These are phyloP conservation scores for Tribolium freemani DNA, from an alignment of 2,888 invertebrate genomes.

Conservation along the genomic window DNA sequence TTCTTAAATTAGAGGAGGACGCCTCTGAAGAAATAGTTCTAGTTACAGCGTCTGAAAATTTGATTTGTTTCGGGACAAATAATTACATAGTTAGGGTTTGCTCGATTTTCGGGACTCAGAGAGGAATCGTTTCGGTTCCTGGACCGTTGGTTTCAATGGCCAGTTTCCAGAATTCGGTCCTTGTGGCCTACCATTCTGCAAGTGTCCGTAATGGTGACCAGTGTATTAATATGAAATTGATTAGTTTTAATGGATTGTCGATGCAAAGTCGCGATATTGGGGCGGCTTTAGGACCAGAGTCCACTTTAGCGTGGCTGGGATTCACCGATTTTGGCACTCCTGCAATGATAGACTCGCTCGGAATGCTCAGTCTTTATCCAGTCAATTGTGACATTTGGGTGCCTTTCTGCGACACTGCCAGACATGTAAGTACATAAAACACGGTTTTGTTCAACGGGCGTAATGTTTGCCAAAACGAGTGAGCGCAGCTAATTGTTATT, in stretches of 20 bases:
- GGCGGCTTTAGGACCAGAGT: constrained; percentile 78
- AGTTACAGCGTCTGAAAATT: constrained; percentile 76
- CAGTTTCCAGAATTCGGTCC: constrained; percentile 73
- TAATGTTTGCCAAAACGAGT: too few species aligned
- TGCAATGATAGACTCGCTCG: constrained; percentile 81
- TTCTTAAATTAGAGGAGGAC: constrained; percentile 79
- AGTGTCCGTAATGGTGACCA: constrained; percentile 71
- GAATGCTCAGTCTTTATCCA: constrained; percentile 81
- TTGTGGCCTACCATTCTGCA: constrained; percentile 78
- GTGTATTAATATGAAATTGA: constrained; percentile 70
- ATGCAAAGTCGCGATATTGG: constrained; percentile 67
- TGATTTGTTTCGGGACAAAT: constrained; percentile 86
- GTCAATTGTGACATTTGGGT: constrained; percentile 82
- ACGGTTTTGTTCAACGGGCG: too few species aligned
- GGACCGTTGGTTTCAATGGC: constrained; percentile 81
- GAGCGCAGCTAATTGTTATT: too few species aligned
- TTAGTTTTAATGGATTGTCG: constrained; percentile 68
- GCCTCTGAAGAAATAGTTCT: constrained; percentile 79
- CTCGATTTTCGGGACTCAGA: constrained; percentile 89
- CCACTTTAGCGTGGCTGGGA: constrained; percentile 82
- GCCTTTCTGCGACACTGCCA: constrained; percentile 82
- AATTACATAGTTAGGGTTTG: constrained; percentile 85
- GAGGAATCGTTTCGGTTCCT: constrained; percentile 80
- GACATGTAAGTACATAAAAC: constrained; percentile 71
- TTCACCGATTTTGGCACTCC: constrained; percentile 88